Evolutionary conservation across 2,113 vertebrate species (phyloP).

Genomic region (Nycticebus coucang): DNA sequence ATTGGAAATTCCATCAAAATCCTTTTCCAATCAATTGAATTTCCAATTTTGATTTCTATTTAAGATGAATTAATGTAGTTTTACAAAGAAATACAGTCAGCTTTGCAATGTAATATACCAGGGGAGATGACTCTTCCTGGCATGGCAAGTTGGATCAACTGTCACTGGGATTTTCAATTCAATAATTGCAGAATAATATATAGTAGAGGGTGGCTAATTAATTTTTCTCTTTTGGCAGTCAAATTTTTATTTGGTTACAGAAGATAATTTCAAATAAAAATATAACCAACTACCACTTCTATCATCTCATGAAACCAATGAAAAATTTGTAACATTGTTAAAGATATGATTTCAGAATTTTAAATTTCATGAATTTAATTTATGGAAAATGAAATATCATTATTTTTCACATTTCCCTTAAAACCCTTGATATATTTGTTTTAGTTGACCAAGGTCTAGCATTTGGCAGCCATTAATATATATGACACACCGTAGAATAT

Average conservation of each 20-base stretch:
- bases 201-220: not conserved
- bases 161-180: not conserved
- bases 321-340: not conserved
- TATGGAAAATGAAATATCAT: not conserved
- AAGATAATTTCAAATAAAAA: not conserved
- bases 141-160: not conserved
- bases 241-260: conserved; percentile 2
- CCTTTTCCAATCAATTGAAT: not conserved
- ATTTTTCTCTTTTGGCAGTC: not conserved
- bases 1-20: not conserved
- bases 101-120: not conserved
- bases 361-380: not conserved
- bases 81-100: not conserved
- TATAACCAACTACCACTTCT: not conserved
- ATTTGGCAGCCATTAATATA: not conserved
- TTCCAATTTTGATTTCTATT: not conserved
- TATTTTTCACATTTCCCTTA: not conserved
- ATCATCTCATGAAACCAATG: conserved; percentile 25
- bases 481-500: not conserved
- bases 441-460: not conserved
- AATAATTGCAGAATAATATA: not conserved
- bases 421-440: not conserved
- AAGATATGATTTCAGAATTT: conserved; percentile 15
- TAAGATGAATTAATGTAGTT: not conserved
- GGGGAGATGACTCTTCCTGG: not conserved